These are phyloP conservation scores for Gopherus evgoodei DNA, from an alignment of 2,113 vertebrate genomes.

Conservation along the genomic window DNA sequence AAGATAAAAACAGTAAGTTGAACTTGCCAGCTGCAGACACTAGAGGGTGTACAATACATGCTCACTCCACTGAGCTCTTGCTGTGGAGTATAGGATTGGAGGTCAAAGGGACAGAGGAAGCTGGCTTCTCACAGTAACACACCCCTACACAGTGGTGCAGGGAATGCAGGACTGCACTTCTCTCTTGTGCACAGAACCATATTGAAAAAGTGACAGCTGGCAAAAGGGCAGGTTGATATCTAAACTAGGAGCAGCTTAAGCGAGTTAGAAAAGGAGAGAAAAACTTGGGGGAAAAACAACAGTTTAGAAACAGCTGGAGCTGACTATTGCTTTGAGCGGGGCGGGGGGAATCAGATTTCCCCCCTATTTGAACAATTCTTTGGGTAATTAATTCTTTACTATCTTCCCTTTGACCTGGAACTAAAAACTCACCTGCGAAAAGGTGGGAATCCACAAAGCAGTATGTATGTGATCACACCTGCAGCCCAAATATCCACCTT, in stretches of 20 bases:
- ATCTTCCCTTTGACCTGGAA: rapidly evolving
- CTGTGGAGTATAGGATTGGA: rapidly evolving
- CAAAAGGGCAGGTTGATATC: not conserved
- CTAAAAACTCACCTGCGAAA: conserved; percentile 90
- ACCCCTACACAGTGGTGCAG: no score
- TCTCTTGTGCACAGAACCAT: not conserved
- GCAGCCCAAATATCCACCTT: conserved; percentile 99
- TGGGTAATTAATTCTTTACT: no score
- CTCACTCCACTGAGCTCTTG: rapidly evolving
- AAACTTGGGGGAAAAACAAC: not conserved
- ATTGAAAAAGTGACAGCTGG: not conserved
- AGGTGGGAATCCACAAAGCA: conserved; percentile 97
- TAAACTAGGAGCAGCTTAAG: not conserved
- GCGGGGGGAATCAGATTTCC: not conserved
- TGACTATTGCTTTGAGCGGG: not conserved
- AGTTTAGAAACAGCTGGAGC: not conserved
- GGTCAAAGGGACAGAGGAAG: not conserved
- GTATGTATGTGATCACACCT: conserved; percentile 97
- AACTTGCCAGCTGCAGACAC: conserved; percentile 2
- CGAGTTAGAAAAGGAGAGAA: rapidly evolving
- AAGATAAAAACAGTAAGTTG: not conserved
- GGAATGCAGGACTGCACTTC: not conserved
- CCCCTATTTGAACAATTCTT: not conserved
- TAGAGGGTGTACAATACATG: conserved; percentile 51
- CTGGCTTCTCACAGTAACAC: rapidly evolving